Evolutionary conservation across 2,797 vertebrate species (phyloP).

Genomic region (Sylvilagus floridanus): DNA sequence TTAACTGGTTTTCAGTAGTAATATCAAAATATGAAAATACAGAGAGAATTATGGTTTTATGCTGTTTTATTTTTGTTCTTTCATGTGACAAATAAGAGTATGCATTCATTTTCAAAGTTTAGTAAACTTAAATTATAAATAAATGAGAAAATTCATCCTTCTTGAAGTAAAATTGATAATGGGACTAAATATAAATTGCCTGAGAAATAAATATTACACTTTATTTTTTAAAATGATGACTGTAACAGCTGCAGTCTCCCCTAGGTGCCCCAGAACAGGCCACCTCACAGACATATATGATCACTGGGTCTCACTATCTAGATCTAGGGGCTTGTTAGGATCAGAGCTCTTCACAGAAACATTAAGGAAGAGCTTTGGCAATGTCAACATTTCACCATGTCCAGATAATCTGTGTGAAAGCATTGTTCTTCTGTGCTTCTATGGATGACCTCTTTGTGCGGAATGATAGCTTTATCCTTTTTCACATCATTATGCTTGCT

Average conservation of each 20-base stretch:
- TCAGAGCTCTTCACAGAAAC: conserved; percentile 69
- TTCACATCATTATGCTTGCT: conserved; percentile 88
- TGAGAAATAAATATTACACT: background rate
- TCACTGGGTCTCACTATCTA: conserved; percentile 47
- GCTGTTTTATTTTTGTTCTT: conserved; percentile 5
- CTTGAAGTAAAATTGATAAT: conserved; percentile 11
- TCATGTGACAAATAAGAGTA: background rate
- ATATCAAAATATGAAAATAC: conserved; percentile 7
- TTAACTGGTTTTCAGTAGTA: background rate
- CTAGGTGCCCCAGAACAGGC: background rate
- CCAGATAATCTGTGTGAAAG: conserved; percentile 78
- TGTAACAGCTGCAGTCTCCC: background rate
- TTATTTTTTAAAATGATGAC: background rate
- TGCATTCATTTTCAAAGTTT: background rate
- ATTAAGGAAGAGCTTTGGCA: conserved; percentile 75
- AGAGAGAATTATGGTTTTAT: background rate
- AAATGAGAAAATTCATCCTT: background rate
- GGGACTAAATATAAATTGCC: background rate
- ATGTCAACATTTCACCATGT: conserved; percentile 66
- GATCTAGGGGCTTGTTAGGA: conserved; percentile 59
- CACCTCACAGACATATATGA: background rate
- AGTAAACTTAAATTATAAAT: background rate
- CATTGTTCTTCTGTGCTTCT: conserved; percentile 83
- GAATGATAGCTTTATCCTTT: conserved; percentile 88
- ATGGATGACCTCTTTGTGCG: conserved; percentile 85